Base-by-base conservation (phyloP, 2,888 invertebrate species). In the Eupeodes luniger region DNA sequence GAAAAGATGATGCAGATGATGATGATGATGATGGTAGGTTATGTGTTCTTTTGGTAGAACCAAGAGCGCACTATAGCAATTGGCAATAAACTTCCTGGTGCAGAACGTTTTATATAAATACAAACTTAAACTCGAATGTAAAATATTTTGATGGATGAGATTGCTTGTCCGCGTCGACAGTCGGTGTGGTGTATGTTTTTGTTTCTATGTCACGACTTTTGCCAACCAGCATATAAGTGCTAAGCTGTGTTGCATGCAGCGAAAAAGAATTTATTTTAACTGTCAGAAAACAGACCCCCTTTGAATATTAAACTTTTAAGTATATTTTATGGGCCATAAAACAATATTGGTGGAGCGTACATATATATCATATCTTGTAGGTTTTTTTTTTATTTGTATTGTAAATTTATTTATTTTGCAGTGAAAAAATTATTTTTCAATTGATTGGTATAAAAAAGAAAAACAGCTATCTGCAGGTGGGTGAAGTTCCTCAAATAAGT, bases 71-170 rank as follows among this genome's bases (percentile, higher is more conserved):
- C 27, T 10, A 66, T 40, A 49, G 57, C 78, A 69, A 78, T 69
- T 78, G 78, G 78, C 78, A 36, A 59, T 78, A 78, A 79, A 79
- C 78, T 78, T 69, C 69, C 78, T 69, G 51, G 57, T 78, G 27
- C 27, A 27, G 59, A 59, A 78, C 36, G 57, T 78, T 67, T 67
- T 77, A 44, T 77, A 27, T 27, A 27, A 27, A 27, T 27, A 27
- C 27, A 27, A 27, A 27, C 27, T 27, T 27, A 16, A 40, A 57
- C n/a, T 44, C 57, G 72, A 72, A 72, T 59, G 59, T 72, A 34
- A 72, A 72, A 27, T 59, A 27, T 57, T 55, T 72, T 72, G 72
- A 49, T 72, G 57, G 72, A 72, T 72, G 72, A 59, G 57, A 59
- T 72, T 72, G 34, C 47, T 11, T 34, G 72, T 59, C 70, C 40